Evolutionary conservation across 1,140 invertebrate genomes (phyloP).

Genomic region (Sycophaga agraensis): DNA sequence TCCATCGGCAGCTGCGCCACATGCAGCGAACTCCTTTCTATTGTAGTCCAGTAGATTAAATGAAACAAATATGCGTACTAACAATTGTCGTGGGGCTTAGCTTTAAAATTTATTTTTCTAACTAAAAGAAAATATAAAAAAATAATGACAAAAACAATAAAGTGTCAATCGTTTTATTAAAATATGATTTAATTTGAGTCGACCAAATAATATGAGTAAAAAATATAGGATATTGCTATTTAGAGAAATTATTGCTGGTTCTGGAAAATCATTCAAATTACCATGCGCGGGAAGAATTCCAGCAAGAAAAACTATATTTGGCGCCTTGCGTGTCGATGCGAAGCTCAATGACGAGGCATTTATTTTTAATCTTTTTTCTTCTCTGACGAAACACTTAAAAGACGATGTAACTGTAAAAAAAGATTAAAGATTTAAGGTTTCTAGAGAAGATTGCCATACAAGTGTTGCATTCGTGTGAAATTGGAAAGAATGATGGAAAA

Average conservation of each 20-base stretch:
- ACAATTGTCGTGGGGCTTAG: slow-evolving; percentile 4
- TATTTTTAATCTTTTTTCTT: slow-evolving; percentile 18
- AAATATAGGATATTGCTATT: not conserved
- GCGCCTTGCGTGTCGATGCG: slow-evolving; percentile 24
- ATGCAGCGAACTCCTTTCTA: not conserved
- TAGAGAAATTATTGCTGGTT: not conserved
- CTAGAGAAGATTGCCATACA: not conserved
- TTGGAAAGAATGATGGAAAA: slow-evolving; percentile 20
- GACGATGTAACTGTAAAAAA: not conserved
- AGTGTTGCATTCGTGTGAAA: not conserved
- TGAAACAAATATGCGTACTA: slow-evolving; percentile 9
- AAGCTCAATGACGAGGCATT: slow-evolving; percentile 29
- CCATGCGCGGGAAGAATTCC: slow-evolving; percentile 14
- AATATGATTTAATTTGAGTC: slow-evolving; percentile 19
- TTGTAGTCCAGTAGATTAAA: slow-evolving; percentile 24
- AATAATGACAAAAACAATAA: slow-evolving; percentile 22
- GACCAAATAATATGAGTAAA: slow-evolving; percentile 10
- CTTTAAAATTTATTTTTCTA: slow-evolving; percentile 30
- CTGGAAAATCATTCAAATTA: slow-evolving; percentile 24
- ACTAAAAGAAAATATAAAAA: slow-evolving; percentile 33
- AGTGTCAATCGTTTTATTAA: slow-evolving; percentile 21
- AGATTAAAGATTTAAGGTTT: not conserved
- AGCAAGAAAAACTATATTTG: slow-evolving; percentile 12
- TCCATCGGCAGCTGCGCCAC: slow-evolving; percentile 7
- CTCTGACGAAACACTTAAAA: not conserved